Percentiles rank a stretch among this genome's conserved stretches.
Evolutionary conservation across 1,140 invertebrate species (phyloP).

Genomic region (Pseudomyrmex pallidus): DNA sequence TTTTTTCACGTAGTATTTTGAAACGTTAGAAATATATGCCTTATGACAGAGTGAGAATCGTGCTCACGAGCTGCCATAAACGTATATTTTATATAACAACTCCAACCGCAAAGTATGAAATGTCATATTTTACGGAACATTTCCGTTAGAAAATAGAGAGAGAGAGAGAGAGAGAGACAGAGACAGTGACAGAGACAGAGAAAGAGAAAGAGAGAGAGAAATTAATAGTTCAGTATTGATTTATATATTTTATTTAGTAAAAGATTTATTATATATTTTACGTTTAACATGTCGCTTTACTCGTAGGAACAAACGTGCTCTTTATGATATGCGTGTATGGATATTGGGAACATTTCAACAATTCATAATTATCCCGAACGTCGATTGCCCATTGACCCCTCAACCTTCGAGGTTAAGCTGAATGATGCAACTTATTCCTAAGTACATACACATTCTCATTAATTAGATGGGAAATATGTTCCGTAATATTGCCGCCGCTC

Average conservation of each 20-base stretch:
- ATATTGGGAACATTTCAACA: slow-evolving; percentile 34
- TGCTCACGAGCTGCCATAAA: not conserved
- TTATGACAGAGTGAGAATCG: slow-evolving; percentile 5
- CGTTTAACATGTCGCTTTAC: not conserved
- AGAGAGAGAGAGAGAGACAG: not conserved
- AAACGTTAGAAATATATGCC: slow-evolving; percentile 40
- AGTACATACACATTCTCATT: slow-evolving; percentile 36
- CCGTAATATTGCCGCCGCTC: slow-evolving; percentile 18
- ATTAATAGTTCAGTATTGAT: not conserved
- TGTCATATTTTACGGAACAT: not conserved
- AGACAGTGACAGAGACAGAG: too few species aligned
- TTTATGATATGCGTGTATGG: not conserved
- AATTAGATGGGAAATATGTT: slow-evolving; percentile 47
- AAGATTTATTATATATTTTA: not conserved
- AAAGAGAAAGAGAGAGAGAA: not conserved
- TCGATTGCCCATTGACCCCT: slow-evolving; percentile 34
- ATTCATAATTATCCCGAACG: slow-evolving; percentile 46
- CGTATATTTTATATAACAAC: too few species aligned
- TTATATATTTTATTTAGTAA: too few species aligned
- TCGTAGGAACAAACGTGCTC: not conserved
- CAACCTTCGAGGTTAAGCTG: slow-evolving; percentile 31
- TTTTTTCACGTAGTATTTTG: slow-evolving; percentile 14
- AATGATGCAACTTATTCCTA: slow-evolving; percentile 37
- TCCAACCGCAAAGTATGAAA: too few species aligned
- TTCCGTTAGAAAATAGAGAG: not conserved